Evolutionary conservation across 2,888 invertebrate genomes (phyloP), one percentile per base, ranked within the genome.

Genomic region (Patella depressa): DNA sequence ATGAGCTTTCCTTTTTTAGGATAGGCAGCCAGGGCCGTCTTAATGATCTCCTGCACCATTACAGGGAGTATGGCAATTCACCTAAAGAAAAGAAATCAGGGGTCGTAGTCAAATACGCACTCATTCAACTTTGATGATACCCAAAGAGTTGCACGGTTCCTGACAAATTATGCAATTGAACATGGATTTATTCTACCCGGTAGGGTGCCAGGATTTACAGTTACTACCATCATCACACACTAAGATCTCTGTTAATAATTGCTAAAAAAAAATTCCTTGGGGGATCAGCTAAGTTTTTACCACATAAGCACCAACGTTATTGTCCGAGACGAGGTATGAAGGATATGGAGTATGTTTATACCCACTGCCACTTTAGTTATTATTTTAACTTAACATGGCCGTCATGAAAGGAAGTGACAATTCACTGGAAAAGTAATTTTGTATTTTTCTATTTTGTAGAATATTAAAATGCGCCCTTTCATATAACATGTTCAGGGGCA

Each of bases 151-250:
- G 76, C 79, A 45, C 55, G 53, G 7, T 82, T 79, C 54, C 75
- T 80, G 14, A 29, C 54, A 19, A 75, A 80, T 24, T 81, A 72
- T 79, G 78, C 79, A 24, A 76, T 77, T 34, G 71, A 53, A 17
- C 75, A 81, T 77, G 80, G 77, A 54, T 69, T 81, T n/a, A 7
- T 70, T 24, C 69, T 80, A 5, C 80, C 81, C 34, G 81, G 81
- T 11, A 57, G 78, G 17, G 65, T 80, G 1, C 80, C 78, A 45
- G 80, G 80, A 12, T 80, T 69, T 72, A 69, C 72, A 69, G 17
- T 29, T 79, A 3, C 53, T 80, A 19, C 75, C 80, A 15, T 76
- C 80, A 11, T 55, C 65, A 15, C 17, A 45, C 15, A 72, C 73
- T 3, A 80, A 80, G 72, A 70, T 34, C 4, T 45, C 9, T 9